Percentiles rank a stretch among this genome's conserved stretches.
Conservation (phyloP, 2,113 vertebrate species). For the Ardeotis arabs region DNA sequence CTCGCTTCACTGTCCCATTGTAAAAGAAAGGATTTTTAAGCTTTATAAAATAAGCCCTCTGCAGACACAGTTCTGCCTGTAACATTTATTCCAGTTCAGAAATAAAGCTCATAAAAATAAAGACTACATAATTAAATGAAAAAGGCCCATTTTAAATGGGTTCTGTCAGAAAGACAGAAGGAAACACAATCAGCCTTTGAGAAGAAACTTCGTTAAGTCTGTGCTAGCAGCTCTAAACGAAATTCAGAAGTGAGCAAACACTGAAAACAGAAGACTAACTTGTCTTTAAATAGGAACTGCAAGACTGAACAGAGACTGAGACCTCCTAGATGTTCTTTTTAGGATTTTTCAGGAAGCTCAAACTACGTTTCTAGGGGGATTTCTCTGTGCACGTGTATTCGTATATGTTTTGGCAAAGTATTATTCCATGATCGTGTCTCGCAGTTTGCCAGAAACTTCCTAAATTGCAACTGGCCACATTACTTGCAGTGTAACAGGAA, state of each 20-base stretch:
- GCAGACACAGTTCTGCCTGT: neutral
- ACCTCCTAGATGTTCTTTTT: neutral
- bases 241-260: neutral
- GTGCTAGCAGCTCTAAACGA: constrained; percentile 21
- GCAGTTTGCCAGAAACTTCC: neutral
- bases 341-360: neutral
- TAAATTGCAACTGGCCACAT: neutral
- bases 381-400: rapidly evolving
- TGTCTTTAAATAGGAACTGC: constrained; percentile 16
- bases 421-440: neutral
- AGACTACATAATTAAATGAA: constrained; percentile 55
- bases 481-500: neutral
- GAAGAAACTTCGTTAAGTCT: constrained; percentile 47
- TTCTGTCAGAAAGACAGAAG: constrained; percentile 47
- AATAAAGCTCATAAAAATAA: constrained; percentile 32
- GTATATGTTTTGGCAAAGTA: neutral
- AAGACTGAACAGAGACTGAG: neutral
- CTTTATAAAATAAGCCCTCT: neutral
- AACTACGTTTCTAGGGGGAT: neutral
- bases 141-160: constrained; percentile 33
- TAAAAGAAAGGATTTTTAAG: neutral
- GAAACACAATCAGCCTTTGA: constrained; percentile 35
- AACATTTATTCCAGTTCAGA: constrained; percentile 1
- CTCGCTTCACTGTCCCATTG: neutral
- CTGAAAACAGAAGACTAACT: neutral